These are phyloP conservation scores for Urocyon cinereoargenteus DNA, from an alignment of 2,797 vertebrate genomes.

Conservation along the genomic window DNA sequence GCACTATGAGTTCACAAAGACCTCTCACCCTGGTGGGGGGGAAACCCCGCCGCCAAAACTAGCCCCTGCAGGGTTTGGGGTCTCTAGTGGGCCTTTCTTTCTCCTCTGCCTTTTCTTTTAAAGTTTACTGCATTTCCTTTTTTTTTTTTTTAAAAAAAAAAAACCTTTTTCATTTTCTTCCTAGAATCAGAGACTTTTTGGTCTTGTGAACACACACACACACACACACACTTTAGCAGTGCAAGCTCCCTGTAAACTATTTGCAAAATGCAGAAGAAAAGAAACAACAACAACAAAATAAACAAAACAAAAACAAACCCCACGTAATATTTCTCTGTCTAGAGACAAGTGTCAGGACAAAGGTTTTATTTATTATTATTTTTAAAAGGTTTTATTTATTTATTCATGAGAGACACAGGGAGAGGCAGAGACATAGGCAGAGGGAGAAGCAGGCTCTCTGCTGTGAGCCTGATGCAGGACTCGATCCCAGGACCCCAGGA, in stretches of 20 bases:
- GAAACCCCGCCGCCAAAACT: accelerated
- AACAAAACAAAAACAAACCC: not conserved
- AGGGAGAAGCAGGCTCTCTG: too few relatives aligned
- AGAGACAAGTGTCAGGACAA: not conserved
- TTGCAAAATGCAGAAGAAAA: constrained; percentile 38
- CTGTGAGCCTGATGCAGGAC: too few relatives aligned
- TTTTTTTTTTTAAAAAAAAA: not conserved
- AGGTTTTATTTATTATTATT: not conserved
- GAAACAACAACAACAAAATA: not conserved
- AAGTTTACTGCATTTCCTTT: not conserved
- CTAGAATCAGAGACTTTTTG: not conserved
- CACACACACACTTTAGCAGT: not conserved
- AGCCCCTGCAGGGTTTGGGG: not conserved
- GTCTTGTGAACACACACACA: not conserved
- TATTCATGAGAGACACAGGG: too few relatives aligned
- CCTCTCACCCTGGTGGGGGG: accelerated
- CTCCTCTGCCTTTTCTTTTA: not conserved
- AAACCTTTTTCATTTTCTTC: not conserved
- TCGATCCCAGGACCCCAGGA: too few relatives aligned
- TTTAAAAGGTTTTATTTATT: too few relatives aligned
- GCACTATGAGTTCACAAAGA: constrained; percentile 36
- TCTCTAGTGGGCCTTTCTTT: not conserved
- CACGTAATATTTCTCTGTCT: not conserved
- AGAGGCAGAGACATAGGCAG: too few relatives aligned
- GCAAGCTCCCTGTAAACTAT: not conserved